Base-by-base conservation (phyloP, 2,797 vertebrate species). In the Mormyrops attenuatus region DNA sequence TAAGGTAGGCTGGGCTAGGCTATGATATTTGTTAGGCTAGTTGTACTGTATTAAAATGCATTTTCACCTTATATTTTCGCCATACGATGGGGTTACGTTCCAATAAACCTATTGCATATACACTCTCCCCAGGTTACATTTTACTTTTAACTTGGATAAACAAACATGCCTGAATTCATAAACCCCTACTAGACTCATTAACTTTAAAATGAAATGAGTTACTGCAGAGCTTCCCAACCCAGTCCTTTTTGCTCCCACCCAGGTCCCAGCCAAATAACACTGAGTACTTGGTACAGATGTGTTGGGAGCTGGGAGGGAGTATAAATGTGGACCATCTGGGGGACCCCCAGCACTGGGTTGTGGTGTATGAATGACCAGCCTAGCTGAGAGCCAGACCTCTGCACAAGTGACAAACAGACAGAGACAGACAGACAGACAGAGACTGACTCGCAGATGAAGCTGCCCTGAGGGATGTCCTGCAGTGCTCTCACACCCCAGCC, bases 371-470 rank as follows among this genome's bases (percentile, higher is more conserved):
- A 44, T 77, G 34, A 6, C 5, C 15, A 38, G 34, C 15, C 30
- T 41, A 44, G 13, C 69, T 41, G 34, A 20, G 13, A 77, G 6
- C 69, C 38, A 77, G 69, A 20, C 69, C 69, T 73, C 69, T 73
- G 34, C 69, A 30, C 26, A 30, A 30, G 26, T 30, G 34, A 30
- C 0, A 13, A 11, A 3, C 44, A 89, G n/a, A 20, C 38, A 73
- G 50, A 88, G 52, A 3, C 5, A 60, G 8, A 8, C 15, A 63
- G 20, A 47, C 38, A 2, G 5, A 41, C 26, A 57, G 5, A 41
- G n/a, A 22, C 82, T 91, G 92, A 98, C 97, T 98, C 97, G 97
- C 97, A 98, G 94, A 98, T 98, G 94, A 98, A 98, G 90, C 97
- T 97, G 9, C 97, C 97, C 89, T 98, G 98, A 9, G 97, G 97